Percentiles rank a stretch among this genome's conserved stretches.
phyloP scores from a whole-genome alignment of 2,113 vertebrate species.

The Tachuris rubrigastra region DNA sequence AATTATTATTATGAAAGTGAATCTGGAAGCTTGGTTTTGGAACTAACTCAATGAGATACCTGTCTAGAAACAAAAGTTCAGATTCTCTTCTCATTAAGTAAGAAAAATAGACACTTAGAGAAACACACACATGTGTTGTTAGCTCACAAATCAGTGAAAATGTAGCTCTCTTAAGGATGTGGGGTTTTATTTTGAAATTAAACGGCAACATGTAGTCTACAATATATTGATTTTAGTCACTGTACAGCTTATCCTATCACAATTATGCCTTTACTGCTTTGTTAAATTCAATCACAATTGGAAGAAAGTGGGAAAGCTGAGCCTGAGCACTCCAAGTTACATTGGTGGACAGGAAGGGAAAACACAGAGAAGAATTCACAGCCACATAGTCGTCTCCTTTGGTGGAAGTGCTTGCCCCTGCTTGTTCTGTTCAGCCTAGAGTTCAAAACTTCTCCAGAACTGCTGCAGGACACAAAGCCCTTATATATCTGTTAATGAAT shows the following conservation, averaged over 20 bases:
- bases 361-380: neutral
- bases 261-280: neutral
- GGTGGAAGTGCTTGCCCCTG: neutral
- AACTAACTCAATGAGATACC: neutral
- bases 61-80: neutral
- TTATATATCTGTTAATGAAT: neutral
- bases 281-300: accelerated
- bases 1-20: neutral
- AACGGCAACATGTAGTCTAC: neutral
- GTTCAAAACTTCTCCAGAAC: neutral
- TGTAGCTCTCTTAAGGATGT: neutral
- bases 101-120: neutral
- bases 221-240: neutral
- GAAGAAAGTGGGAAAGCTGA: neutral
- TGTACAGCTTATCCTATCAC: neutral
- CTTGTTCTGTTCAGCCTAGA: neutral
- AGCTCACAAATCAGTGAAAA: neutral
- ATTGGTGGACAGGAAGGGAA: neutral
- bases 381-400: neutral
- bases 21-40: neutral
- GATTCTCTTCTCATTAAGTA: neutral
- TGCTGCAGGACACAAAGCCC: neutral
- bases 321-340: neutral
- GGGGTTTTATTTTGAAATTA: neutral
- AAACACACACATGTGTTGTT: neutral